phyloP scores from a whole-genome alignment of 2,888 invertebrate genomes.

The Caenorhabditis zanzibari region DNA sequence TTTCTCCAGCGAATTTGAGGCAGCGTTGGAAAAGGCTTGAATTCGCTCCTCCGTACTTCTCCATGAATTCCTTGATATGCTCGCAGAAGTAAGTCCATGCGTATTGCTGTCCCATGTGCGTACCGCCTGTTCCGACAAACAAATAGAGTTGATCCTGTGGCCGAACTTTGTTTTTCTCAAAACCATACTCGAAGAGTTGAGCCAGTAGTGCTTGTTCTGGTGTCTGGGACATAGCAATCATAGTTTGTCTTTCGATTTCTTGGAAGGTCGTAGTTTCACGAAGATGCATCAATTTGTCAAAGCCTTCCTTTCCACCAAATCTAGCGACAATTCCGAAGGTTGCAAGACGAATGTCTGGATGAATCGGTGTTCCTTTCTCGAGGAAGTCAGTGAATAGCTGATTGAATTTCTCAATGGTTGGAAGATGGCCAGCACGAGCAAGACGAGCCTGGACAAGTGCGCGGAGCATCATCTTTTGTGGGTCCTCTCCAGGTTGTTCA shows the following conservation, averaged over 20 bases:
- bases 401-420: constrained; percentile 74
- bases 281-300: constrained; percentile 72
- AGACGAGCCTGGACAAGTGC: constrained; percentile 75
- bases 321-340: constrained; percentile 75
- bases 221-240: constrained; percentile 76
- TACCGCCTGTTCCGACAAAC: constrained; percentile 68
- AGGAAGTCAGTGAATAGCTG: constrained; percentile 75
- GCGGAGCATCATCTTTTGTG: constrained; percentile 72
- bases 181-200: constrained; percentile 77
- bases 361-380: constrained; percentile 71
- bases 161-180: constrained; percentile 78
- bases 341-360: constrained; percentile 76
- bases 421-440: constrained; percentile 75
- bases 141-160: constrained; percentile 77
- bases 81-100: constrained; percentile 79
- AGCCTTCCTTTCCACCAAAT: constrained; percentile 70
- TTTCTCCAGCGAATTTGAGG: constrained; percentile 60
- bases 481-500: constrained; percentile 74
- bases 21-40: constrained; percentile 77
- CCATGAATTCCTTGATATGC: constrained; percentile 74
- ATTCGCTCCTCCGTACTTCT: constrained; percentile 79
- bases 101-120: constrained; percentile 74
- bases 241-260: constrained; percentile 76
- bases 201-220: constrained; percentile 65
- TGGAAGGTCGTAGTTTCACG: constrained; percentile 76